Evolutionary conservation across 2,113 vertebrate species (phyloP).

Genomic region (Bubo bubo): DNA sequence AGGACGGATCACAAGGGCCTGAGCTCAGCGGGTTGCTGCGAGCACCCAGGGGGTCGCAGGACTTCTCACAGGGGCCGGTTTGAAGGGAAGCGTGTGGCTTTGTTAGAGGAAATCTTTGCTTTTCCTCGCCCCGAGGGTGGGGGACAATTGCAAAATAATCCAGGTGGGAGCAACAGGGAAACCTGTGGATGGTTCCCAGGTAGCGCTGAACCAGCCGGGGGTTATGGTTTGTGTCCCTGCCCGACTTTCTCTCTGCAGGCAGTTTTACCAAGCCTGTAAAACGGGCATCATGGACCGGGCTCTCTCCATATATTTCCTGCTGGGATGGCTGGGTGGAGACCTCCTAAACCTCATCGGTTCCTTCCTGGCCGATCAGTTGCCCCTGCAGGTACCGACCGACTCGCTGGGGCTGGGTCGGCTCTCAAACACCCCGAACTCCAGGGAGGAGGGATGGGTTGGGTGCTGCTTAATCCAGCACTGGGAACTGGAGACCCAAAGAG

Average conservation of each 20-base stretch:
- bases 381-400: conserved; percentile 83
- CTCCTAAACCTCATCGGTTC: conserved; percentile 93
- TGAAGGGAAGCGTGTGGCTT: background rate
- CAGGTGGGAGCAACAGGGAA: background rate
- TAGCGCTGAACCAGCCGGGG: fast-evolving
- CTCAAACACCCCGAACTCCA: fast-evolving
- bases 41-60: background rate
- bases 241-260: conserved; percentile 70
- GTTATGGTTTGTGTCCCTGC: background rate
- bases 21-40: background rate
- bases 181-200: background rate
- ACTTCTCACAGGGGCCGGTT: fast-evolving
- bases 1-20: background rate
- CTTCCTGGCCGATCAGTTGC: conserved; percentile 91
- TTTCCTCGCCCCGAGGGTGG: fast-evolving
- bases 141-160: background rate
- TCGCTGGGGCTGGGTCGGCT: background rate
- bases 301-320: conserved; percentile 91
- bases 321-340: conserved; percentile 92
- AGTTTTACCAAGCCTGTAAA: conserved; percentile 88
- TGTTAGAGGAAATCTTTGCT: background rate
- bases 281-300: conserved; percentile 91
- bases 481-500: background rate
- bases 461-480: background rate
- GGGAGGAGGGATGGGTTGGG: background rate